Base-by-base conservation (phyloP, 2,888 invertebrate genomes). In the Leptinotarsa juncta region DNA sequence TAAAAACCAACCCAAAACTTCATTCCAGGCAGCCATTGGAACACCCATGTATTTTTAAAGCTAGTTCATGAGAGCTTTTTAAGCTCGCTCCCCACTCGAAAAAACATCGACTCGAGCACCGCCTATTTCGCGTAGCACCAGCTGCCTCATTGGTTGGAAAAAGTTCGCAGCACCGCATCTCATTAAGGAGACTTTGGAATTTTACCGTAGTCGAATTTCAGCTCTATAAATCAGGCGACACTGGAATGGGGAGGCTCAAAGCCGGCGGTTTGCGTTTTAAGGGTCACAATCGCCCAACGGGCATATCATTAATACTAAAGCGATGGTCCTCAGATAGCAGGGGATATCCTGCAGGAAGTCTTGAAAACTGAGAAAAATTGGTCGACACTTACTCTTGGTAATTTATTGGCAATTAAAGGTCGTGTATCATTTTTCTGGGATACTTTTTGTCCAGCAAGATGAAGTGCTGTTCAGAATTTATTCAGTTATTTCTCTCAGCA, bases 101-200 rank as follows among this genome's bases (percentile, higher is more conserved):
- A 87, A 87, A 87, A 85, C 81, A 74, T 65, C 42, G 60, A 66
- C 70, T 76, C 65, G 78, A 79, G 85, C 83, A 77, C 83, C 86
- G 85, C 86, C 87, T 85, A 78, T 81, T 81, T 80, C 80, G 79
- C 78, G 81, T 79, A 80, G 80, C 81, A 67, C 48, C 73, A 72
- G 80, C 80, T 74, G 73, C 81, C 81, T 84, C 82, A 87, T 88
- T 88, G 88, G 87, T 80, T 78, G 87, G 86, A 86, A 87, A 88
- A 88, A 88, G 86, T 87, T 86, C 82, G 82, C 83, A 82, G 85
- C 84, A 82, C 86, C 84, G 86, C 88, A 88, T 87, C 86, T 88
- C 87, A 87, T 88, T 88, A 87, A 86, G 87, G 86, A 86, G 86
- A 85, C 86, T 86, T 86, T 84, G 84, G 85, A 85, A 85, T 87